These are phyloP conservation scores for Diachrysia chrysitis DNA, from an alignment of 2,888 invertebrate species.

Conservation along the genomic window DNA sequence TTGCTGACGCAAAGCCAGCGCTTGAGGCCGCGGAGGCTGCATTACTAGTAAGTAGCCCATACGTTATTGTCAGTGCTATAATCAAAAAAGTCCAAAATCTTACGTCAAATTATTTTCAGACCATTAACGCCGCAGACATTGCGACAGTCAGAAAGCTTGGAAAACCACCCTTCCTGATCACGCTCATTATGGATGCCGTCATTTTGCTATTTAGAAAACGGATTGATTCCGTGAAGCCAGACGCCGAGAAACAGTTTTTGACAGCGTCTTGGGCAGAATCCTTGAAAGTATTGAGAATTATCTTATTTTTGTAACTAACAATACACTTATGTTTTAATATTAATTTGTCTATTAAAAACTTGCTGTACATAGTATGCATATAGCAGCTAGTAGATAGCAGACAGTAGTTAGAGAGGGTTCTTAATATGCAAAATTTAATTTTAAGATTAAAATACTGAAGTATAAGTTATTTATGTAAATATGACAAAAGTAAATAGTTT, in stretches of 20 bases:
- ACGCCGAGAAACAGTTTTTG: constrained; percentile 93
- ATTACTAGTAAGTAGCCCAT: constrained; percentile 87
- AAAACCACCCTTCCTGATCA: constrained; percentile 96
- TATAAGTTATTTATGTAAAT: too few species aligned
- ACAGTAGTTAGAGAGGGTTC: too few species aligned
- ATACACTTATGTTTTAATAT: too few species aligned
- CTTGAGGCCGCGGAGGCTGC: constrained; percentile 96
- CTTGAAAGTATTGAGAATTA: constrained; percentile 90
- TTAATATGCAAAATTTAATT: too few species aligned
- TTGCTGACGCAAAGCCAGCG: constrained; percentile 95
- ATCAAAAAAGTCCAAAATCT: neutral
- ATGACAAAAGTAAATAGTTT: too few species aligned
- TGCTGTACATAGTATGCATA: too few species aligned
- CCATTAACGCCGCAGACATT: constrained; percentile 96
- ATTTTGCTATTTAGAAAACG: constrained; percentile 93
- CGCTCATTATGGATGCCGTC: constrained; percentile 97
- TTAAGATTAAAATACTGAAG: too few species aligned
- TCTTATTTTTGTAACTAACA: too few species aligned
- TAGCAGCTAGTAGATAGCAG: too few species aligned
- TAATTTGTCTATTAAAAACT: too few species aligned
- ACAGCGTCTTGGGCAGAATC: constrained; percentile 95
- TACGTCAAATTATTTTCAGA: constrained; percentile 84
- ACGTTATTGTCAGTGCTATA: neutral
- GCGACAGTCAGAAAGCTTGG: constrained; percentile 96
- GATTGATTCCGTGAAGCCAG: constrained; percentile 92